These are phyloP conservation scores for Hydropsyche betteni DNA, from an alignment of 2,888 invertebrate species.

Conservation along the genomic window DNA sequence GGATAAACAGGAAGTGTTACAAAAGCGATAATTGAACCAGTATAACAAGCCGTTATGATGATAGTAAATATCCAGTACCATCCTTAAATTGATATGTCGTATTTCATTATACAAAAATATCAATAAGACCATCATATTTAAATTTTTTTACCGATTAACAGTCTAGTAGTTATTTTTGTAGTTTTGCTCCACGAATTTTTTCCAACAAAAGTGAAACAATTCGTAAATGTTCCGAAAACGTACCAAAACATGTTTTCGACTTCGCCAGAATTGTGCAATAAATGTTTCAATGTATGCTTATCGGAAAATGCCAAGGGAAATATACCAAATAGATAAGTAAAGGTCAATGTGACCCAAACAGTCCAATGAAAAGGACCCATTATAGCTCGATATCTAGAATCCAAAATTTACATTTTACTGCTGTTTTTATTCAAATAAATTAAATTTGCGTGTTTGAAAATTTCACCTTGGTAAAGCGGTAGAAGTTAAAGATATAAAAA, in stretches of 20 bases:
- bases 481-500: constrained; percentile 79
- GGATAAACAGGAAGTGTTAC: constrained; percentile 82
- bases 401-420: not conserved
- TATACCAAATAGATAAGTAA: constrained; percentile 76
- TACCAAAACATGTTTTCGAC: constrained; percentile 89
- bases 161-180: constrained; percentile 73
- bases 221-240: constrained; percentile 86
- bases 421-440: not conserved
- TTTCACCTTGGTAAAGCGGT: constrained; percentile 77
- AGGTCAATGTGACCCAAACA: constrained; percentile 79
- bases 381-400: constrained; percentile 78
- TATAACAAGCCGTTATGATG: constrained; percentile 84
- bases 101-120: not conserved
- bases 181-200: constrained; percentile 77
- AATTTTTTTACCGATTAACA: constrained; percentile 71
- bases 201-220: constrained; percentile 77
- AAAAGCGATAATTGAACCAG: constrained; percentile 85
- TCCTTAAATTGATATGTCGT: constrained; percentile 61
- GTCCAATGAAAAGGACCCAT: constrained; percentile 85
- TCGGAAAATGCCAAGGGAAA: constrained; percentile 80
- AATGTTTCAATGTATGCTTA: constrained; percentile 71
- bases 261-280: constrained; percentile 75
- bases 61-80: constrained; percentile 89
- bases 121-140: not conserved
- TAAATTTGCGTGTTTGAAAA: too few species aligned